Evolutionary conservation across 2,888 invertebrate species (phyloP), one percentile per base, ranked within the genome.

Genomic region (Stegophylla sp.): DNA sequence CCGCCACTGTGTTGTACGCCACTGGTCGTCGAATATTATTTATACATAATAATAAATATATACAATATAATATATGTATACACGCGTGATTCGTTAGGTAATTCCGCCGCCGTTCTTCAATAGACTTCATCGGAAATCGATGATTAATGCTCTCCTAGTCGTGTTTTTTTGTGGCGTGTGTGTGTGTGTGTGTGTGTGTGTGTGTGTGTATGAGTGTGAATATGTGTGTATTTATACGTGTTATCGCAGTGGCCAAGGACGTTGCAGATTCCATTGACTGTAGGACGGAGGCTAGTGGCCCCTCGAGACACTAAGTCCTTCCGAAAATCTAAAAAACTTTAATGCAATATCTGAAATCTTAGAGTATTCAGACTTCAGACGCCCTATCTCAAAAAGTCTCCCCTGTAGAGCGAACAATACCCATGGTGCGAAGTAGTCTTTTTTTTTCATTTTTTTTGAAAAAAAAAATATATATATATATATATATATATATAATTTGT

Each of bases 91-190:
- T 59, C 73, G 59, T 59, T 59, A 59, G 17, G n/a, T 59, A 43
- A 26, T 28, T 20, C 28, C 20, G 56, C 66, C 67, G 67, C n/a
- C 48, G 77, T 67, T 67, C 28, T 51, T 71, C 61, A 51, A 79
- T 51, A 71, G 79, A 71, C 59, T 51, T 51, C 71, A 79, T 79
- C 71, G 79, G 71, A 71, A 79, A 79, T 79, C 79, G 79, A 79
- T 71, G 79, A 79, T 79, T 71, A 79, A 79, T 71, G 69, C 69
- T 4, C 43, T 15, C 53, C 53, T 41, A 45, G 20, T 15, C 51
- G 71, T 13, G 28, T 51, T 10, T 23, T 61, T 28, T 61, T 43
- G 43, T 17, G 20, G 41, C 26, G 15, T 41, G 48, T 63, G 17
- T n/a, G 20, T 26, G 41, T 20, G 13, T 41, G 13, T 20, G 23